A percentile compares a stretch with the other conserved stretches of the same genome.
Conservation (phyloP, 2,888 invertebrate species). For the Pelosia muscerda region DNA sequence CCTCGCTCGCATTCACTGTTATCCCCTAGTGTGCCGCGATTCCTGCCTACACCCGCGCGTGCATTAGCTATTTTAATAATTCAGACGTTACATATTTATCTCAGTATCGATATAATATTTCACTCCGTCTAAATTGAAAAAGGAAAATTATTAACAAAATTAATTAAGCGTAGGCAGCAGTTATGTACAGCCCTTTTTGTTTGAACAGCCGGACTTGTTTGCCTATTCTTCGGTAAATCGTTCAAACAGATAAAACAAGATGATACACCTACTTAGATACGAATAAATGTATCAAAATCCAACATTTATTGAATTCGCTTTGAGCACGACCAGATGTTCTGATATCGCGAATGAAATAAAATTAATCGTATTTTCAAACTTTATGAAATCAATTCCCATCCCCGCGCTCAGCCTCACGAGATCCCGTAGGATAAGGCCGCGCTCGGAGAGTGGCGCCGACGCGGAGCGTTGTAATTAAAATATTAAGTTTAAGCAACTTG, state of each 20-base stretch:
- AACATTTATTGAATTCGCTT: no score
- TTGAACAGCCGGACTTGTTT: neutral
- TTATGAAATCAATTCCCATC: constrained; percentile 21
- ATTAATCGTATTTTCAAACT: constrained; percentile 15
- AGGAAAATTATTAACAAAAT: no score
- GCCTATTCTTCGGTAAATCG: neutral
- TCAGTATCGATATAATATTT: no score
- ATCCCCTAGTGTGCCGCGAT: no score
- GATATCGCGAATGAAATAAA: constrained; percentile 7
- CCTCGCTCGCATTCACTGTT: no score
- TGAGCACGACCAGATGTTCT: constrained; percentile 2
- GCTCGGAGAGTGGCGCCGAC: constrained; percentile 15
- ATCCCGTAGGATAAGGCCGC: neutral
- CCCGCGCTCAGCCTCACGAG: neutral
- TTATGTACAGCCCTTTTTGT: neutral
- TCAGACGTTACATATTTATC: neutral
- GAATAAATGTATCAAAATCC: no score
- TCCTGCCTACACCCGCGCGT: no score
- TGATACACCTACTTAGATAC: neutral
- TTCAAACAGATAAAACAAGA: neutral
- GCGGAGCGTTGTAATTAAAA: constrained; percentile 30
- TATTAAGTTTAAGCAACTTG: constrained; percentile 24
- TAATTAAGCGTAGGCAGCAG: neutral
- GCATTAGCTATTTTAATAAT: neutral
- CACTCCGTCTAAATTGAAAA: neutral